Evolutionary conservation across 2,113 vertebrate species (phyloP), one percentile per base, ranked within the genome.

Genomic region (Anseranas semipalmata): DNA sequence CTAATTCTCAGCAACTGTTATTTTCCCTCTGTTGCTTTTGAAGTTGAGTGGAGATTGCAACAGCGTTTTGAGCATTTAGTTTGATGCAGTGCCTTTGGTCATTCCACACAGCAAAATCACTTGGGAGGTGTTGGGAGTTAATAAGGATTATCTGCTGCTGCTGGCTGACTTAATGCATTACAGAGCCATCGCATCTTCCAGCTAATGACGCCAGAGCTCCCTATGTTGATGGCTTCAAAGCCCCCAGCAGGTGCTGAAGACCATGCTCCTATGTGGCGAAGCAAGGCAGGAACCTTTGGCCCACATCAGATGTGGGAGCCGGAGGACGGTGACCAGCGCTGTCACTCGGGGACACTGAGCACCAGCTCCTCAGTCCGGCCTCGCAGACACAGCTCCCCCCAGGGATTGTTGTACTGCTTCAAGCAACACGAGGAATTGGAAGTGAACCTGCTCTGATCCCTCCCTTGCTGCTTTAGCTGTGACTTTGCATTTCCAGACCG

Each of bases 381-480:
- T 55, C 17, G 5, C 0, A 0, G 55, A 20, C 0, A 0, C 3
- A 6, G 75, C 24, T 73, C 63, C 50, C 50, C 12, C 6, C 3
- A 10, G 50, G 50, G 50, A 12, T 2, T 32, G 27, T 1, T 72
- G 62, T 21, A 3, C 39, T n/a, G 68, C 33, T 58, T 43, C 1
- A 1, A 11, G 19, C 0, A 53, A 37, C n/a, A 15, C 4, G 11
- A 7, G 25, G 14, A 10, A 7, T 1, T 55, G 85, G 41, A 45
- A 50, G 59, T 6, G 33, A 10, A 21, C 43, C 41, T 12, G 28
- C 80, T 55, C 48, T 1, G 2, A 15, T 37, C 63, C 62, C 58
- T 74, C 55, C 76, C 59, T 17, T 2, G 33, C 62, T 73, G 50
- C 59, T 89, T n/a, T 12, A 37, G 71, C 30, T 43, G 9, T 19